These are phyloP conservation scores for Bunonema sp. DNA, from an alignment of 2,888 invertebrate genomes.

Conservation along the genomic window DNA sequence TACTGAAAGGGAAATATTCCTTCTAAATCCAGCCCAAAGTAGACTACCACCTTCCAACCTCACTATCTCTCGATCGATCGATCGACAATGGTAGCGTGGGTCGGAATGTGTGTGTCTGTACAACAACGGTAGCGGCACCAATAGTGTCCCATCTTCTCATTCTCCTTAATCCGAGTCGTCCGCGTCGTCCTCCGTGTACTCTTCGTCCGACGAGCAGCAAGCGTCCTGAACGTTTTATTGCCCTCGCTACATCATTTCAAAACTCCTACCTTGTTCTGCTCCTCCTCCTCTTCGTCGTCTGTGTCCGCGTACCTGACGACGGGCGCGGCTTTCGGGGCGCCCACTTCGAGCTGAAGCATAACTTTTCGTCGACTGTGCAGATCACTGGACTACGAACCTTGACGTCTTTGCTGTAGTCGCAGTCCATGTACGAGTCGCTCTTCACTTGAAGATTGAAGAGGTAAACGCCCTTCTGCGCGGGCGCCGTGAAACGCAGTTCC, in stretches of 20 bases:
- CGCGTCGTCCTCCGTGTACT: conserved; percentile 24
- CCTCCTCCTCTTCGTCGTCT: conserved; percentile 41
- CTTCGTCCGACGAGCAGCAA: conserved; percentile 11
- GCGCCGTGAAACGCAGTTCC: conserved; percentile 87
- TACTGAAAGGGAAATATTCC: too few species aligned
- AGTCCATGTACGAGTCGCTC: conserved; percentile 89
- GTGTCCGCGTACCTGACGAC: conserved; percentile 51
- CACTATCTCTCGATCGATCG: too few species aligned
- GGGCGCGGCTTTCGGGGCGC: conserved; percentile 60
- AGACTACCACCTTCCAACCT: too few species aligned
- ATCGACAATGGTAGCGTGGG: too few species aligned
- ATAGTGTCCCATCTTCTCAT: background rate
- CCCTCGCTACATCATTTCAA: background rate
- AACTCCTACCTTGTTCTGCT: conserved; percentile 1
- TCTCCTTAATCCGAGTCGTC: conserved; percentile 6
- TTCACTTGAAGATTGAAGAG: conserved; percentile 63
- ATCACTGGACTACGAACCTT: conserved; percentile 52
- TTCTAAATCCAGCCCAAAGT: too few species aligned
- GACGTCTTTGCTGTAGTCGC: conserved; percentile 82
- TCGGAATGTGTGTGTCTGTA: too few species aligned
- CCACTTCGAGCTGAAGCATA: conserved; percentile 65
- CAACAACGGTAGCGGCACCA: background rate
- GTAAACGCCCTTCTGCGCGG: conserved; percentile 77
- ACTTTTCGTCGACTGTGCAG: background rate
- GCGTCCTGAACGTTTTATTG: background rate